Evolutionary conservation across 2,113 vertebrate species (phyloP).

Genomic region (Oreochromis tanganicae): DNA sequence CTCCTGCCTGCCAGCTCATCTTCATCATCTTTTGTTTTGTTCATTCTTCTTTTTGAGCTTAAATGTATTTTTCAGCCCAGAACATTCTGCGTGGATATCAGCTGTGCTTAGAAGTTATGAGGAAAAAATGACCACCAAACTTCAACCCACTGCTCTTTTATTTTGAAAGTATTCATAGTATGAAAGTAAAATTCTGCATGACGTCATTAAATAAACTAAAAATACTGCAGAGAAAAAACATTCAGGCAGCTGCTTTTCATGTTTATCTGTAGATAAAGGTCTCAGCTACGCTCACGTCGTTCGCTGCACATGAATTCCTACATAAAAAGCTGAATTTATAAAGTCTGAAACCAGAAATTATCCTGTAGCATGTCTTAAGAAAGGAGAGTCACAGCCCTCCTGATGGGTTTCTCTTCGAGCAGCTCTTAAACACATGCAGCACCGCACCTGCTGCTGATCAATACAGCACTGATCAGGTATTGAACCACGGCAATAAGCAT

Average conservation of each 20-base stretch:
- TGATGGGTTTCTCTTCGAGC: background rate
- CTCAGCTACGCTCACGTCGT: background rate
- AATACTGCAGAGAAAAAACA: background rate
- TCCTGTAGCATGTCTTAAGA: background rate
- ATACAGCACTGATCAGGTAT: conserved; percentile 1
- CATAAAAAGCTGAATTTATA: background rate
- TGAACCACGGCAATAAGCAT: background rate
- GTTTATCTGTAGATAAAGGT: background rate
- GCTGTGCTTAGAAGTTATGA: background rate
- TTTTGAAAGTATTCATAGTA: background rate
- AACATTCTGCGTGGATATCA: background rate
- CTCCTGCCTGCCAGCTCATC: no score
- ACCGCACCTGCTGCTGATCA: background rate
- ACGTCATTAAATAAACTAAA: background rate
- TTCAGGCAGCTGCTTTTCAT: accelerated
- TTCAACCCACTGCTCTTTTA: background rate
- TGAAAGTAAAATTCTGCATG: background rate
- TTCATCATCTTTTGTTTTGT: no score
- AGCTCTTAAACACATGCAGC: background rate
- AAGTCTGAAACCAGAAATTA: background rate
- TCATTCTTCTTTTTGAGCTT: no score
- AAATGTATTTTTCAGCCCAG: background rate
- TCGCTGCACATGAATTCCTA: background rate
- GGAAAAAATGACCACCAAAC: background rate
- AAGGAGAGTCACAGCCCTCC: background rate